Conservation (phyloP, 2,888 invertebrate species). For the Ferrisia virgata region DNA sequence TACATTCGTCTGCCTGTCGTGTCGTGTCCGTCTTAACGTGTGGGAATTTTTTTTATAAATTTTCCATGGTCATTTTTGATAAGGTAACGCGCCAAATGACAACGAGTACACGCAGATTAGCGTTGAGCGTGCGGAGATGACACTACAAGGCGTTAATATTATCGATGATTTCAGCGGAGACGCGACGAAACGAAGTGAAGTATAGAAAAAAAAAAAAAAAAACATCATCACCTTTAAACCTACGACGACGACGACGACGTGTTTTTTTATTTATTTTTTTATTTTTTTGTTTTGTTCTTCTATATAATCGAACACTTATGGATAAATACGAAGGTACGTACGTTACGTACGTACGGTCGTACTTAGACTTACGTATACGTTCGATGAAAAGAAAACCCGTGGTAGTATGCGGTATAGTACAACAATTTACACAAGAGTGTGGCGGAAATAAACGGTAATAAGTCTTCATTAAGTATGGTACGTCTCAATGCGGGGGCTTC, state of each 20-base stretch:
- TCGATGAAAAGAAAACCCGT: not conserved
- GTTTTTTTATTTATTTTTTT: not conserved
- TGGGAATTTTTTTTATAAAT: not conserved
- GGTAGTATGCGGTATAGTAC: not conserved
- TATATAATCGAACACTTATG: not conserved
- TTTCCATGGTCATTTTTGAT: slow-evolving; percentile 4
- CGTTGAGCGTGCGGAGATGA: slow-evolving; percentile 5
- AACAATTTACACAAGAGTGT: not conserved
- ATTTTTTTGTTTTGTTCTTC: too few species aligned
- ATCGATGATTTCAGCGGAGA: slow-evolving; percentile 8
- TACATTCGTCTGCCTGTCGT: not conserved
- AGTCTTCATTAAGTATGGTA: not conserved
- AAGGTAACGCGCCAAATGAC: not conserved
- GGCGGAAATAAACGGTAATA: slow-evolving; percentile 4
- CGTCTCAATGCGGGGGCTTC: not conserved
- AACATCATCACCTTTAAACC: slow-evolving; percentile 14
- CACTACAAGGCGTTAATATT: slow-evolving; percentile 12
- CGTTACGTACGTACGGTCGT: not conserved
- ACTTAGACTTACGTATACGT: not conserved
- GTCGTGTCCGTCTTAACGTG: not conserved
- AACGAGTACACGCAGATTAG: not conserved
- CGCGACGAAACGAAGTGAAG: not conserved
- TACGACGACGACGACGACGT: not conserved
- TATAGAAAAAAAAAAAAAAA: not conserved
- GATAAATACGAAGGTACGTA: not conserved